These are phyloP conservation scores for Nyctalus aviator DNA, from an alignment of 2,797 vertebrate species.

Conservation along the genomic window DNA sequence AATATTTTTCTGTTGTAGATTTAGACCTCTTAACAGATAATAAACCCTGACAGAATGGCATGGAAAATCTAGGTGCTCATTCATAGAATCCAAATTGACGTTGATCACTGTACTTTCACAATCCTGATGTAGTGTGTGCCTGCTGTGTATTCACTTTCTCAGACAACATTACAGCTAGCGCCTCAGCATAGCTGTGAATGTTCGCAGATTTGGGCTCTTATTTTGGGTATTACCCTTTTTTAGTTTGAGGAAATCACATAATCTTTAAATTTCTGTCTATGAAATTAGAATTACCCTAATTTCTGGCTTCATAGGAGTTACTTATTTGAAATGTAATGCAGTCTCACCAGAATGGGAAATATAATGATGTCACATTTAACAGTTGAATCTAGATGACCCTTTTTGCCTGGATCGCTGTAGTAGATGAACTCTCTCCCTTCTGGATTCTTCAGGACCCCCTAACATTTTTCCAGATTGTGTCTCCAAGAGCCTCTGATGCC, in stretches of 20 bases:
- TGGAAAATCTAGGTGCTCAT: constrained; percentile 54
- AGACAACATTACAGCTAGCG: background rate
- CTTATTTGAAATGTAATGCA: constrained; percentile 26
- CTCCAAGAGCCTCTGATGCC: background rate
- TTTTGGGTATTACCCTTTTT: constrained; percentile 23
- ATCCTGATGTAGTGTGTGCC: background rate
- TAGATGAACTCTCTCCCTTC: background rate
- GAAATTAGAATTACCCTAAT: constrained; percentile 56
- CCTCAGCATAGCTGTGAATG: background rate
- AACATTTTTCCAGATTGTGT: background rate
- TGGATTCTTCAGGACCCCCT: background rate
- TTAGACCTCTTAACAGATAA: constrained; percentile 73
- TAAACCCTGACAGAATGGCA: constrained; percentile 60
- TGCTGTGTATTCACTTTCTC: background rate
- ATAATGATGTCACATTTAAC: background rate
- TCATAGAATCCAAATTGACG: constrained; percentile 44
- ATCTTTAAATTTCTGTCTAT: constrained; percentile 43
- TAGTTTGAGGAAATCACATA: constrained; percentile 24
- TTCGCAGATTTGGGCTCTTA: background rate
- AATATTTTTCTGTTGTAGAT: constrained; percentile 74
- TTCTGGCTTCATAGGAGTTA: constrained; percentile 3
- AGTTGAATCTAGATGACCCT: background rate
- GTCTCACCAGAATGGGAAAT: constrained; percentile 2
- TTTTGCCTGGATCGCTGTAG: background rate
- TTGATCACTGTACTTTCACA: constrained; percentile 34